phyloP scores from a whole-genome alignment of 2,888 invertebrate species.

The Plutella xylostella region DNA sequence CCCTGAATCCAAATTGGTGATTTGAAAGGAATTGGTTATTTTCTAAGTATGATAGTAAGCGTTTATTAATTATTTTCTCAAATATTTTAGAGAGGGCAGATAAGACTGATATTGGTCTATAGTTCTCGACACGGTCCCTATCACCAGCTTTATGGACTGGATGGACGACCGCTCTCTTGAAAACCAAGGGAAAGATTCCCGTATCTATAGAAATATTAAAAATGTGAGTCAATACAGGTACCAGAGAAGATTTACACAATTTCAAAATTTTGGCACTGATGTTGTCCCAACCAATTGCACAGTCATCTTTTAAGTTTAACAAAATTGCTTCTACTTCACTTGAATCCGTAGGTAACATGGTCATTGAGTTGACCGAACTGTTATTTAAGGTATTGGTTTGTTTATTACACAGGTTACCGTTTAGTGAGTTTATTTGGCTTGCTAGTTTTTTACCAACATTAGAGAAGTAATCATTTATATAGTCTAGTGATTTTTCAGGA shows the following conservation, averaged over 20 bases:
- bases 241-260: not conserved
- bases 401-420: too few species aligned
- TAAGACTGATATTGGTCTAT: conserved; percentile 10
- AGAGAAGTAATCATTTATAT: too few species aligned
- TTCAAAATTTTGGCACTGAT: conserved; percentile 6
- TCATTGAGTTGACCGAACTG: too few species aligned
- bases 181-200: conserved; percentile 10
- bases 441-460: too few species aligned
- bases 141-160: conserved; percentile 14
- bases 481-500: too few species aligned
- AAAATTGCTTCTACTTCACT: too few species aligned
- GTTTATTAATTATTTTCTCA: conserved; percentile 9
- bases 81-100: conserved; percentile 7
- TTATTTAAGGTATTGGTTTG: too few species aligned
- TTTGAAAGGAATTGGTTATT: conserved; percentile 9
- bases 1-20: conserved; percentile 14
- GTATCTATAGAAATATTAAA: conserved; percentile 8
- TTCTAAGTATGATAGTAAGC: conserved; percentile 10
- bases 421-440: too few species aligned
- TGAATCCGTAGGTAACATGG: too few species aligned
- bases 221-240: conserved; percentile 3
- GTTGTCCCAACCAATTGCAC: conserved; percentile 8
- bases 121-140: conserved; percentile 5
- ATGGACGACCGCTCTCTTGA: conserved; percentile 9
- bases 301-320: conserved; percentile 6